phyloP scores from a whole-genome alignment of 2,113 vertebrate species.

The Ammodytes marinus region DNA sequence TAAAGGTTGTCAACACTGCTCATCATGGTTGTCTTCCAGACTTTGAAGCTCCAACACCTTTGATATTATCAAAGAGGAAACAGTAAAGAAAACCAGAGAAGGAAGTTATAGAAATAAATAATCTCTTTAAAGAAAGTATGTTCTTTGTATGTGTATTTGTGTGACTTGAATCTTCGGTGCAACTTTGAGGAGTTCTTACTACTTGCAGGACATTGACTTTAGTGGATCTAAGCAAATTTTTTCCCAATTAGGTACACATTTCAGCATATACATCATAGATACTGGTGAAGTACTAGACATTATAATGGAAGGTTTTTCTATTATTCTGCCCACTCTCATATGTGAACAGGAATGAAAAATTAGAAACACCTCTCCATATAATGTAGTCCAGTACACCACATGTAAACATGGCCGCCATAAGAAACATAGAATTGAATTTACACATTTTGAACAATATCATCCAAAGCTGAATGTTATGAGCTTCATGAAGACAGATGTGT shows the following conservation, averaged over 20 bases:
- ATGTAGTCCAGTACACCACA: not conserved
- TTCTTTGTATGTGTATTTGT: conserved; percentile 16
- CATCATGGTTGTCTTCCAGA: conserved; percentile 19
- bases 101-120: conserved; percentile 29
- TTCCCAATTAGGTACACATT: no score
- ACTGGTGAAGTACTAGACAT: not conserved
- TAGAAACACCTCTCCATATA: not conserved
- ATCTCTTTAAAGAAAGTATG: conserved; percentile 16
- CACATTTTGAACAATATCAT: not conserved
- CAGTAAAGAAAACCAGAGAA: conserved; percentile 17
- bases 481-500: not conserved
- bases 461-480: not conserved
- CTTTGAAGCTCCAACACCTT: conserved; percentile 21
- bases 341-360: no score
- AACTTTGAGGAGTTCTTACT: conserved; percentile 20
- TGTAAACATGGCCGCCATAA: not conserved
- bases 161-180: conserved; percentile 10
- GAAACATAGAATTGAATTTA: not conserved
- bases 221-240: no score
- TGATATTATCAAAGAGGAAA: conserved; percentile 44
- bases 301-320: not conserved
- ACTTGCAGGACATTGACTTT: not conserved
- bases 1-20: conserved; percentile 24
- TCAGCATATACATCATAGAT: no score
- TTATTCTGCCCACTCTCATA: not conserved